Evolutionary conservation across 2,888 invertebrate species (phyloP).

Genomic region (Ophion costatus): DNA sequence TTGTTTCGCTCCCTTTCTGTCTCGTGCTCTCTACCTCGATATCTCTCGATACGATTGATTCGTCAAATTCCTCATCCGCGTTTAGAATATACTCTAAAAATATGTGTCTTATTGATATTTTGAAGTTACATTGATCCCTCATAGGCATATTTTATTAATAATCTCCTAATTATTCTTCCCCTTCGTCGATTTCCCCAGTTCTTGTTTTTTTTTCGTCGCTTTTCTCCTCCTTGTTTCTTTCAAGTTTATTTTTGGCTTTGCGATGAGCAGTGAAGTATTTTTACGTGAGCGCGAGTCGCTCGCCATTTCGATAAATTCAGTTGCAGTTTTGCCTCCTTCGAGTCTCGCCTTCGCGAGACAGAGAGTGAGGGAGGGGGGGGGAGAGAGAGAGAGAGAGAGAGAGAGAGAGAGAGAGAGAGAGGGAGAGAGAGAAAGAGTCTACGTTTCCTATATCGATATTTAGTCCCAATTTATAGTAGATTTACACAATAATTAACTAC

Average conservation of each 20-base stretch:
- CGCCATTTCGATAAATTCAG: constrained; percentile 12
- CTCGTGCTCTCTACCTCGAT: constrained; percentile 15
- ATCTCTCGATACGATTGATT: constrained; percentile 33
- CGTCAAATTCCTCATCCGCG: constrained; percentile 55
- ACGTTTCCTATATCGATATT: constrained; percentile 36
- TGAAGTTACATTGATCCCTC: constrained; percentile 80
- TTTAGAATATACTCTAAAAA: constrained; percentile 81
- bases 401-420: constrained; percentile 15
- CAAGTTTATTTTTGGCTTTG: constrained; percentile 74
- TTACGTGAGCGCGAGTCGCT: constrained; percentile 49
- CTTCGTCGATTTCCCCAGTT: constrained; percentile 31
- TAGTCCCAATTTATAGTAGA: constrained; percentile 50
- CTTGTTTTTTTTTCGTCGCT: constrained; percentile 31
- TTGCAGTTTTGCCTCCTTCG: not conserved
- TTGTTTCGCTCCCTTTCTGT: constrained; percentile 3
- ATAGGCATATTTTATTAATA: constrained; percentile 72
- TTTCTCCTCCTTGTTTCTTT: constrained; percentile 55
- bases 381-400: not conserved
- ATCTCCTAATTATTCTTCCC: constrained; percentile 61
- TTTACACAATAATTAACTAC: constrained; percentile 64
- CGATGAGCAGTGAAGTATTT: constrained; percentile 74
- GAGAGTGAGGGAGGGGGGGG: not conserved
- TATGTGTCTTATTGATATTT: constrained; percentile 80
- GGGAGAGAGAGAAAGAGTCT: not conserved
- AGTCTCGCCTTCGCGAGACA: constrained; percentile 4